These are phyloP conservation scores for Drosophila demipolita DNA, from an alignment of 2,888 invertebrate genomes.

Conservation along the genomic window DNA sequence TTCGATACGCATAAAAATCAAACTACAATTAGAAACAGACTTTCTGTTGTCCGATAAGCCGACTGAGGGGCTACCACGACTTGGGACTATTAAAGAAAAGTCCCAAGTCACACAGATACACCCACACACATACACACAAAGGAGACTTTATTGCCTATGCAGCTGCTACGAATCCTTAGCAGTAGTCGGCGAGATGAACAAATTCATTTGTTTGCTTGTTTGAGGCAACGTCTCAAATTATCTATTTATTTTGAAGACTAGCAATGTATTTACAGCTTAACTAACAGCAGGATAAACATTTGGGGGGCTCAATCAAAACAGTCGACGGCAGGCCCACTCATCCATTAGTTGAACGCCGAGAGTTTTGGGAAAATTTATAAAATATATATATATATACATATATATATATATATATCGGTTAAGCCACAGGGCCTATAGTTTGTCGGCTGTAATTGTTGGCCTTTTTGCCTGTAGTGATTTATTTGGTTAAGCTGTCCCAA, in stretches of 20 bases:
- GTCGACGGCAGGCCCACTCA: slow-evolving; percentile 45
- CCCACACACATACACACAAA: slow-evolving; percentile 15
- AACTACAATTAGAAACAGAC: slow-evolving; percentile 77
- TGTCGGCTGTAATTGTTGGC: slow-evolving; percentile 41
- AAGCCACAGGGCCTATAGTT: slow-evolving; percentile 48
- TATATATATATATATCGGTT: slow-evolving; percentile 13
- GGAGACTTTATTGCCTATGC: slow-evolving; percentile 60
- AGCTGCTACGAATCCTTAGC: slow-evolving; percentile 44
- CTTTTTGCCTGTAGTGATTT: slow-evolving; percentile 65
- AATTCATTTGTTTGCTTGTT: slow-evolving; percentile 37
- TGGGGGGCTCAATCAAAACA: slow-evolving; percentile 65
- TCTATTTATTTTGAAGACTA: slow-evolving; percentile 60
- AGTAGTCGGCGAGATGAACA: slow-evolving; percentile 8
- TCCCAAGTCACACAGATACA: slow-evolving; percentile 36
- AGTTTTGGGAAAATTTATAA: slow-evolving; percentile 45
- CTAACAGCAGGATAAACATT: slow-evolving; percentile 75
- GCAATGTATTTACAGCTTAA: slow-evolving; percentile 71
- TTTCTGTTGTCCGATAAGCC: slow-evolving; percentile 25
- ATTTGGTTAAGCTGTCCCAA: slow-evolving; percentile 75
- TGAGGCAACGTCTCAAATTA: slow-evolving; percentile 67
- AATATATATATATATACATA: slow-evolving; percentile 36
- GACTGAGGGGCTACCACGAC: slow-evolving; percentile 24
- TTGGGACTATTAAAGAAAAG: slow-evolving; percentile 55
- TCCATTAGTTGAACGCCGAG: slow-evolving; percentile 62
- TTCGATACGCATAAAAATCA: slow-evolving; percentile 79